These are phyloP conservation scores for Enteromius thamalakanensis DNA, from an alignment of 2,797 vertebrate genomes.

Conservation along the genomic window DNA sequence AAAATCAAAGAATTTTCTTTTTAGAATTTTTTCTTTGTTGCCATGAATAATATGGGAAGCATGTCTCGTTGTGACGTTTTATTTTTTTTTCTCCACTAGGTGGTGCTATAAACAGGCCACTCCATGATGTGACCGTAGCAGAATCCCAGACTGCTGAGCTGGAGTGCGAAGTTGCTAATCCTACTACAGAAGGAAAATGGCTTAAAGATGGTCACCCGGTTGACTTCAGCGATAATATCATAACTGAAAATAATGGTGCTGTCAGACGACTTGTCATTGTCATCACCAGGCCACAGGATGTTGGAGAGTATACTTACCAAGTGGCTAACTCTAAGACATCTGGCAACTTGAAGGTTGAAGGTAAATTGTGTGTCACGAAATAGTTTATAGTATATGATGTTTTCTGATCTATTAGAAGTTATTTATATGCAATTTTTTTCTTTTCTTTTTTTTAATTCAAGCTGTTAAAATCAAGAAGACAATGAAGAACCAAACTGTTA, in stretches of 20 bases:
- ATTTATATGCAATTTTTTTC: slow-evolving; percentile 38
- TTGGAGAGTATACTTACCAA: slow-evolving; percentile 94
- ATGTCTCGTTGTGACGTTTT: not conserved
- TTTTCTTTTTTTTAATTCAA: slow-evolving; percentile 59
- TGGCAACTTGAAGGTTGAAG: slow-evolving; percentile 92
- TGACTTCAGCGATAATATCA: slow-evolving; percentile 81
- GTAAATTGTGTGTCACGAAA: slow-evolving; percentile 66
- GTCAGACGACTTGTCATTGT: slow-evolving; percentile 86
- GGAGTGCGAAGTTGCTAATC: slow-evolving; percentile 95
- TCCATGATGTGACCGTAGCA: slow-evolving; percentile 89
- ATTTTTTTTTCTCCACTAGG: slow-evolving; percentile 72
- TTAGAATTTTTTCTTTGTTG: too few species aligned
- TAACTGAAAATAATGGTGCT: slow-evolving; percentile 80
- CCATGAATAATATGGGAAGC: not conserved
- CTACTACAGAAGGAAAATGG: slow-evolving; percentile 89
- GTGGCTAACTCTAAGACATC: slow-evolving; percentile 95
- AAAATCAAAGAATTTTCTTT: not conserved
- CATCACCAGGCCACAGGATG: slow-evolving; percentile 86
- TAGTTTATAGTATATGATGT: not conserved
- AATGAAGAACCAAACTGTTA: slow-evolving; percentile 83
- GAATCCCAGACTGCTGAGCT: slow-evolving; percentile 92
- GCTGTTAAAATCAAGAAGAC: slow-evolving; percentile 96
- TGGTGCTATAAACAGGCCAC: slow-evolving; percentile 93
- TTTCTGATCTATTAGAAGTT: not conserved
- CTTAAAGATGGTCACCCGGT: slow-evolving; percentile 85